Base-by-base conservation (phyloP, 2,113 vertebrate species). In the Xiphophorus couchianus region DNA sequence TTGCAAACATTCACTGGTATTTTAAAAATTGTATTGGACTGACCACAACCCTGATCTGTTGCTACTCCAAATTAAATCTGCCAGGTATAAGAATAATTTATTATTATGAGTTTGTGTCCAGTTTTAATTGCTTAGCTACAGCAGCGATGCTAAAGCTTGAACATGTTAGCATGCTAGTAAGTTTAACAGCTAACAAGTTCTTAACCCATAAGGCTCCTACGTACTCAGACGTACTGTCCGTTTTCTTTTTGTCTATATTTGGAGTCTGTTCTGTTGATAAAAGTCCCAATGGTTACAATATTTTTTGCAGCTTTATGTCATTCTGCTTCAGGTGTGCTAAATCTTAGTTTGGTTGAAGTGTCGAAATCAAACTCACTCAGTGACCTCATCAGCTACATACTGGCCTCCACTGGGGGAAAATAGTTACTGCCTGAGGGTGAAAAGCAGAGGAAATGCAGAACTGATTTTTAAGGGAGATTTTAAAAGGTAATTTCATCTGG, bases 331-430 rank as follows among this genome's bases (percentile, higher is more conserved):
- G 62, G 69, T 48, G 69, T 72, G 84, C 30, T 67, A 84, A 83
- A 66, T 4, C 6, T n/a, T 3, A 69, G 54, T 83, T 66, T 83
- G 48, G 25, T 19, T 72, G 35, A 62, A 39, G 6, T 62, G 13
- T 62, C 28, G 70, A 63, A 80, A 81, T 84, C 76, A 76, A 66
- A 35, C 51, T 17, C 65, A 69, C 63, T 58, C 64, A 30, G 78
- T 86, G 82, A 86, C 72, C 85, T 88, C 83, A 76, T 87, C 81
- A 81, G 84, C 80, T 84, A 17, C 78, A 89, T 80, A 85, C 80
- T 90, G 90, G 85, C 93, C 91, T 92, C 90, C 89, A 62, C 86
- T 89, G 92, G 86, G 69, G 58, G 73, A 69, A 67, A 69, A 15
- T 39, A 54, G 79, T 65, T 74, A 86, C 76, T 76, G 77, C 83